Evolutionary conservation across 2,797 vertebrate genomes (phyloP).

Genomic region (Cossypha heuglini): DNA sequence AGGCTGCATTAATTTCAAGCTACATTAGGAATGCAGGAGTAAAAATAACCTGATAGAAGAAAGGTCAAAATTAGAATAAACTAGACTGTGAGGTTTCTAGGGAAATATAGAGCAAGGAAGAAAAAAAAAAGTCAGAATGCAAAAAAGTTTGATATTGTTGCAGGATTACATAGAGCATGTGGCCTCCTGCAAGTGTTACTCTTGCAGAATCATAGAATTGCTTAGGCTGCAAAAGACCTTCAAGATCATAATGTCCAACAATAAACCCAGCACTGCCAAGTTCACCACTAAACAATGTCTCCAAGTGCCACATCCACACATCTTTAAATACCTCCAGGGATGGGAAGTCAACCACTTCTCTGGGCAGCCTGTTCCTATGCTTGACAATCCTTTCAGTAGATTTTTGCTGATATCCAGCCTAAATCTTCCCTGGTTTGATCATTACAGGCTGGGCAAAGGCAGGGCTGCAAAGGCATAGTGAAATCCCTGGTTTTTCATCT

Average conservation of each 20-base stretch:
- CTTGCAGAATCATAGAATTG: not conserved
- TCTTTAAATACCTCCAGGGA: not conserved
- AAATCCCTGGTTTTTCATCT: not conserved
- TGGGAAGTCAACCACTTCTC: not conserved
- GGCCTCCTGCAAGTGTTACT: not conserved
- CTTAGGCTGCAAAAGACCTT: not conserved
- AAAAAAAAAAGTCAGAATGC: not conserved
- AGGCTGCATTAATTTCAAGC: slow-evolving; percentile 51
- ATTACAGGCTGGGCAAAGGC: not conserved
- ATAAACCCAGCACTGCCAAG: not conserved
- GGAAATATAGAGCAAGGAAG: not conserved
- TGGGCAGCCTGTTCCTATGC: not conserved
- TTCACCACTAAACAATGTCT: not conserved
- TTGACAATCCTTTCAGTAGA: not conserved
- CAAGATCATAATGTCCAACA: not conserved
- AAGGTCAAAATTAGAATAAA: slow-evolving; percentile 16
- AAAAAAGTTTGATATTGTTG: not conserved
- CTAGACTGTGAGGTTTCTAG: not conserved
- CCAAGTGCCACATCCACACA: not conserved
- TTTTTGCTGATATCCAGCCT: not conserved
- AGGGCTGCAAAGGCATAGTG: rapidly evolving
- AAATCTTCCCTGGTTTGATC: not conserved
- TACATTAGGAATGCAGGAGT: slow-evolving; percentile 43
- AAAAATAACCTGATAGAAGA: slow-evolving; percentile 30
- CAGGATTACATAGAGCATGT: not conserved